Evolutionary conservation across 1,140 invertebrate species (phyloP).

Genomic region (Tenebrio molitor): DNA sequence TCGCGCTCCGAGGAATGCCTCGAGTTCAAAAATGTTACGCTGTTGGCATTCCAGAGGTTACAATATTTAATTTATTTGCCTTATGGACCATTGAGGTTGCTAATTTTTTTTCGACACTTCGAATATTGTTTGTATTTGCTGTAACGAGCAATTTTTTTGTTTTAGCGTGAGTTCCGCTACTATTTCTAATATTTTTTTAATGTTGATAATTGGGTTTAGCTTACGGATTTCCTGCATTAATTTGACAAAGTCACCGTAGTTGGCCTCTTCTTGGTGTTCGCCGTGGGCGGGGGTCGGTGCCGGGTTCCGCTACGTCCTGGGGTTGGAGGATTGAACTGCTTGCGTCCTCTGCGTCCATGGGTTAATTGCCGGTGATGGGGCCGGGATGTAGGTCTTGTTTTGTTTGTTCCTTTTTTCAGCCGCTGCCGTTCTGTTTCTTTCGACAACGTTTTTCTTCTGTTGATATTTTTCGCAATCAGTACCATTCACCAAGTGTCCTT

Average conservation of each 20-base stretch:
- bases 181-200: not conserved
- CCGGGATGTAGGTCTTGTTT: not conserved
- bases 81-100: not conserved
- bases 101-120: not conserved
- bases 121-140: not conserved
- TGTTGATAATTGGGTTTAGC: constrained; percentile 16
- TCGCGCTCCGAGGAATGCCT: not conserved
- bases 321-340: too few species aligned
- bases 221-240: constrained; percentile 10
- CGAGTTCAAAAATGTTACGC: not conserved
- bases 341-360: too few species aligned
- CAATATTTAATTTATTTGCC: constrained; percentile 38
- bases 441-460: not conserved
- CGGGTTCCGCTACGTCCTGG: too few species aligned
- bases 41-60: constrained; percentile 23
- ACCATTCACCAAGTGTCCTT: constrained; percentile 54
- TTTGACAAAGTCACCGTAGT: not conserved
- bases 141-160: not conserved
- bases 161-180: not conserved
- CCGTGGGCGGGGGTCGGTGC: not conserved
- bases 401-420: not conserved
- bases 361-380: not conserved
- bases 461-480: constrained; percentile 28
- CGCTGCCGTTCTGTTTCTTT: not conserved
- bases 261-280: not conserved